Base-by-base conservation (phyloP, 2,888 invertebrate species). In the Elmis aenea region DNA sequence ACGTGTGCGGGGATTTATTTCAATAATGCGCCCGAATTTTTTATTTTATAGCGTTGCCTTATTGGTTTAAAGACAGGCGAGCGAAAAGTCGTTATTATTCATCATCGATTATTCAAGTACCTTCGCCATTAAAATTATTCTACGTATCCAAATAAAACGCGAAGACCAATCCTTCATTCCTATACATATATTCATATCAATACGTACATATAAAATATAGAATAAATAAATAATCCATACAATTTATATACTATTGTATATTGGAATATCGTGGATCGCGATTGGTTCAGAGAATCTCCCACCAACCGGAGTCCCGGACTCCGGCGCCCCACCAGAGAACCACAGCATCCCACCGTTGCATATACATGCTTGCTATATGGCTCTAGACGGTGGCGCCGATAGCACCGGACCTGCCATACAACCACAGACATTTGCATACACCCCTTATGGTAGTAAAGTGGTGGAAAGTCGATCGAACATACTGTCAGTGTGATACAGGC, bases 151-250 rank as follows among this genome's bases (percentile, higher is more conserved):
- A n/a, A n/a, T n/a, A n/a, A n/a, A 18, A 8, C 8, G 8, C 5
- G 18, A 8, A 18, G 8, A 18, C 5, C 8, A 39, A 34, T 38
- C 38, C 42, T 42, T 32, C 8, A 18, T 38, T 29, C 31, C 28
- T 33, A 62, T 61, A 61, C 60, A 62, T 63, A 62, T 56, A 62
- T 63, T 60, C 63, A 64, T 64, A 66, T 66, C 66, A 66, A 67
- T 67, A 66, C 56, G 55, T 58, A 57, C 65, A 67, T 67, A 67
- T 59, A 66, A 67, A 66, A 66, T 64, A 64, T 58, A 59, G 66
- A 67, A 68, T 68, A 68, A 68, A 69, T 69, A 67, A 68, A 68
- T 69, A 68, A 68, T 69, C 67, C 66, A 67, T 68, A 67, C 65
- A 66, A 68, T 68, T 67, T 67, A 68, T 69, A 66, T 67, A 67